Conservation (phyloP, 2,113 vertebrate species). For the Rhabdornis inornatus region DNA sequence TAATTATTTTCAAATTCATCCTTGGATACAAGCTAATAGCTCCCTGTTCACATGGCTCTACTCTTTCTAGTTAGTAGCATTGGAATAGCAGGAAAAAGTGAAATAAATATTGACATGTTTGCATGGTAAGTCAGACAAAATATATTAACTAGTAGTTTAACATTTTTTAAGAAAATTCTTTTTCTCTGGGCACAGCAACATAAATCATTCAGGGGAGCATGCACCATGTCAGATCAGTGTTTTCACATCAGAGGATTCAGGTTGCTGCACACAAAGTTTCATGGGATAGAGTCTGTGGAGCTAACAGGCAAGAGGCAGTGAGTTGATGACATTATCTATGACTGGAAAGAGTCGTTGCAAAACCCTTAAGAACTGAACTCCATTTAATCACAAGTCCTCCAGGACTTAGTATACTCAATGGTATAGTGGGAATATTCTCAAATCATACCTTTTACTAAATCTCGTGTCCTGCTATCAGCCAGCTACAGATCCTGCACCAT, state of each 20-base stretch:
- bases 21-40: constrained; percentile 7
- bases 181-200: neutral
- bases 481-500: neutral
- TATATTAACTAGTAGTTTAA: neutral
- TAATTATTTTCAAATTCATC: constrained; percentile 50
- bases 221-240: neutral
- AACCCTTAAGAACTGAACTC: neutral
- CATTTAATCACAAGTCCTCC: neutral
- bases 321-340: neutral
- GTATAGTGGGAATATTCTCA: neutral
- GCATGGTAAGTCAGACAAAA: neutral
- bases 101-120: neutral
- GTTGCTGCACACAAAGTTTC: neutral
- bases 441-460: neutral
- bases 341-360: neutral
- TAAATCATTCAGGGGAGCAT: neutral
- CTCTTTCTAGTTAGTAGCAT: neutral
- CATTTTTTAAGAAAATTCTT: neutral
- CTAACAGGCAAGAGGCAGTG: neutral
- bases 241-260: neutral
- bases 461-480: neutral
- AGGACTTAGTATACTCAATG: neutral
- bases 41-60: neutral
- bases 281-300: neutral
- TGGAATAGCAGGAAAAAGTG: neutral